A percentile compares a stretch with the other conserved stretches of the same genome.
Evolutionary conservation across 1,140 invertebrate species (phyloP).

Genomic region (Phortica variegata): DNA sequence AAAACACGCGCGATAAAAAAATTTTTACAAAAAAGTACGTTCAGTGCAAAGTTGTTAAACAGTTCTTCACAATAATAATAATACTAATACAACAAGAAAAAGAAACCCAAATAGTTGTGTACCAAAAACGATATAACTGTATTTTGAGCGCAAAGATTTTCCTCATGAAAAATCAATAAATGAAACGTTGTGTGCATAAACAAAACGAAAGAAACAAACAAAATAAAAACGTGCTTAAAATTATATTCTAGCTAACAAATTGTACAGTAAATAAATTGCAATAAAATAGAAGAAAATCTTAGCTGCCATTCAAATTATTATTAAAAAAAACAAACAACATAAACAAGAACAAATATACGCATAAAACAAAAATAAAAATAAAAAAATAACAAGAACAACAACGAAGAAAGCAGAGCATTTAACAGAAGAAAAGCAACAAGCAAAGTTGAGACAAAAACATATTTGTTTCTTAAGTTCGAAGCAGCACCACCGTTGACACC

Average conservation of each 20-base stretch:
- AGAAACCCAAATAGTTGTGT: too few species aligned
- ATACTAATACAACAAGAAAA: too few species aligned
- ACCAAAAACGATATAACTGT: too few species aligned
- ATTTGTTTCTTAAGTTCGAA: neutral
- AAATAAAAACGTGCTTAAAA: conserved; percentile 32
- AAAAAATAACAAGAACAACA: conserved; percentile 7
- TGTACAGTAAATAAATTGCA: neutral
- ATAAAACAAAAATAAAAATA: conserved; percentile 8
- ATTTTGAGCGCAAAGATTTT: neutral
- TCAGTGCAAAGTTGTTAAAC: too few species aligned
- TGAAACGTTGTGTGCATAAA: conserved; percentile 14
- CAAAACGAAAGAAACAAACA: conserved; percentile 6
- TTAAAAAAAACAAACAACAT: conserved; percentile 7
- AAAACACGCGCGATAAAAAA: too few species aligned
- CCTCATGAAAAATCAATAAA: conserved; percentile 42
- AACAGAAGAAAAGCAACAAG: conserved; percentile 7
- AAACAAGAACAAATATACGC: conserved; percentile 40
- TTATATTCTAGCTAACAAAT: neutral
- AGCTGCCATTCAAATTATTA: neutral
- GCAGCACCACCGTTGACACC: neutral
- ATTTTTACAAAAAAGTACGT: too few species aligned
- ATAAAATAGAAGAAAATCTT: too few species aligned
- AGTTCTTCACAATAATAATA: too few species aligned
- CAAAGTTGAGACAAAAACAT: neutral
- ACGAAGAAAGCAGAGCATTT: conserved; percentile 8